Evolutionary conservation across 2,113 vertebrate genomes (phyloP), one percentile per base, ranked within the genome.

Genomic region (Hystrix brachyura): DNA sequence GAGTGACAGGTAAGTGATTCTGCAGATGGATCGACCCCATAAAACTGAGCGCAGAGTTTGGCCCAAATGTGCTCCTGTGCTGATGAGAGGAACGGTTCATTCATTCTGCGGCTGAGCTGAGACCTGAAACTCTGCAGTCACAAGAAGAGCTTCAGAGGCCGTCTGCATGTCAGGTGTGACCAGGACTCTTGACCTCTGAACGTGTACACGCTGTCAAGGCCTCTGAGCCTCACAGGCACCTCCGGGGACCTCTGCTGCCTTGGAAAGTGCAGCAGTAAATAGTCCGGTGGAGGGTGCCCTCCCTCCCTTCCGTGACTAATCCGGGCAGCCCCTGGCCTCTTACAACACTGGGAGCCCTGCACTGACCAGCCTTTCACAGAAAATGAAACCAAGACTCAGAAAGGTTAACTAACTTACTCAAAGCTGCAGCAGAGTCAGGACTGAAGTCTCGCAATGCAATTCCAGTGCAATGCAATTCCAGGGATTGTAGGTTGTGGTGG

Each of bases 1-100:
- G 94, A 95, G 90, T 88, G 97, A 96, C 6, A 7, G 88, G 87
- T 69, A 92, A 97, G 94, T 87, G 95, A 97, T 90, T 97, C 91
- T 72, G 87, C 81, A 97, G 96, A 97, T 95, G 97, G 91, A 97
- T 94, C 83, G 87, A 97, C 57, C 72, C 95, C 95, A 97, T 97
- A 97, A 97, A 98, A 93, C 46, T 19, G 85, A 98, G 95, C 5
- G 4, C 85, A 57, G 82, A 90, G 80, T 96, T 94, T 96, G 97
- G 91, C 67, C 90, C 92, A 60, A 97, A 92, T 67, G 72, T 29
- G 72, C 59, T 93, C 74, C 91, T 55, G 78, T 55, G 90, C 95
- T 32, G 53, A 88, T 17, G 57, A 95, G 92, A 97, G 57, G 71
- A 96, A 67, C 90, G 80, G 62, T 93, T 93, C 79, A 86, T 95